Evolutionary conservation across 2,797 vertebrate genomes (phyloP), one percentile per base, ranked within the genome.

Genomic region (Synanceia verrucosa): DNA sequence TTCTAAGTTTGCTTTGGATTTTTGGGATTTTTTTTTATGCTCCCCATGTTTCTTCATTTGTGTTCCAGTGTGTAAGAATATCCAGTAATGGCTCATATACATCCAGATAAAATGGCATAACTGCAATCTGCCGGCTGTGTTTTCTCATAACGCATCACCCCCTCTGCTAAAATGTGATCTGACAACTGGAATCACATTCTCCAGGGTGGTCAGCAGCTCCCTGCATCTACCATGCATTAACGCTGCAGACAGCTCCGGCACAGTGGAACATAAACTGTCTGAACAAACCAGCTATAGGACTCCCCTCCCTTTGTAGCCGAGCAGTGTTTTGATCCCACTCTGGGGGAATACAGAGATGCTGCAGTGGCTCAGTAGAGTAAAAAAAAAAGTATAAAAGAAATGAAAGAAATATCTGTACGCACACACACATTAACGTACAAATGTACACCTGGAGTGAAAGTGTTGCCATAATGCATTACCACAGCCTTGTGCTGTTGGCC

Each of bases 311-410:
- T 39, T 77, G 62, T 68, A 78, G 72, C 66, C 43, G 73, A 75
- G 78, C 56, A 70, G 62, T 55, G 64, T 65, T 78, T 66, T 62
- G 69, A 83, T 66, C 74, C 55, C 6, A 58, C 73, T 81, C 66
- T 21, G 47, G 70, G 83, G 78, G 65, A 29, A 33, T 0, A 5
- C 5, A 62, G 74, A 62, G 61, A 77, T 63, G 70, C 66, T 62
- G 71, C 69, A 53, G 69, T 16, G 26, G 70, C 57, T 69, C 56
- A 73, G 63, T 57, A 76, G 76, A 55, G 62, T 66, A 75, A 64
- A 72, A 63, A 65, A 61, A 51, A 23, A 31, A 50, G 65, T n/a
- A n/a, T n/a, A n/a, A n/a, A n/a, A n/a, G n/a, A n/a, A n/a, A n/a
- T n/a, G n/a, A n/a, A 71, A 65, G 58, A 28, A 47, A 67, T 62